A percentile compares a stretch with the other conserved stretches of the same genome.
phyloP scores from a whole-genome alignment of 2,888 invertebrate genomes.

The Latrodectus elegans region DNA sequence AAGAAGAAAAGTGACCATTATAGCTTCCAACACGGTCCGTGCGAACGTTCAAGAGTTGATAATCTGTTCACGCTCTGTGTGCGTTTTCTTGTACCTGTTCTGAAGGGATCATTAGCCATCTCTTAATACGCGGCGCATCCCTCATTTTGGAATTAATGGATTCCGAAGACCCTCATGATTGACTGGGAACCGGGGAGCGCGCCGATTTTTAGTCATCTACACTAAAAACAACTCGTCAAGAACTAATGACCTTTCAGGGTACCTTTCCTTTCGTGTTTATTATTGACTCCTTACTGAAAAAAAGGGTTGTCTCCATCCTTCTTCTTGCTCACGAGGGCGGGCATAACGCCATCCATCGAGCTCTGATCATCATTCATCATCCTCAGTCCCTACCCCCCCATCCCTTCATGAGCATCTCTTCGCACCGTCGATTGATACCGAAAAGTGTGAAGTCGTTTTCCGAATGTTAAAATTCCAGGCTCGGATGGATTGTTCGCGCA shows the following conservation, averaged over 20 bases:
- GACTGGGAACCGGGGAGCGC: conserved; percentile 26
- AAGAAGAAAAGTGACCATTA: no score
- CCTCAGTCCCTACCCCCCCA: not conserved
- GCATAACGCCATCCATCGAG: conserved; percentile 4
- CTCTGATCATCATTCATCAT: conserved; percentile 26
- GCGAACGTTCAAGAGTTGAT: no score
- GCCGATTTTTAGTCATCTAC: not conserved
- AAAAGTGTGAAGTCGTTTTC: conserved; percentile 42
- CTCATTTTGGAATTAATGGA: conserved; percentile 11
- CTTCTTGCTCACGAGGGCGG: conserved; percentile 24
- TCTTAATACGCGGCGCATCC: conserved; percentile 1
- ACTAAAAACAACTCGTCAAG: conserved; percentile 15
- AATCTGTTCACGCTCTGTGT: no score
- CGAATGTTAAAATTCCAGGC: conserved; percentile 11
- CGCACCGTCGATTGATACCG: not conserved
- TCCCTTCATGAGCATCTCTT: not conserved
- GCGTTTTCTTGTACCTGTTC: not conserved
- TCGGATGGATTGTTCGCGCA: not conserved
- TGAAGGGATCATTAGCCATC: not conserved
- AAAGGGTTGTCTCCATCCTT: not conserved
- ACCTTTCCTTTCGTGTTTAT: conserved; percentile 11
- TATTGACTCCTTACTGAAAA: conserved; percentile 14
- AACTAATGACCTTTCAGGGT: conserved; percentile 33
- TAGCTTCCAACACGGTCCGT: no score
- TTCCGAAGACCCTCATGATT: not conserved